phyloP scores from a whole-genome alignment of 2,113 vertebrate species.

The Notothenia coriiceps region DNA sequence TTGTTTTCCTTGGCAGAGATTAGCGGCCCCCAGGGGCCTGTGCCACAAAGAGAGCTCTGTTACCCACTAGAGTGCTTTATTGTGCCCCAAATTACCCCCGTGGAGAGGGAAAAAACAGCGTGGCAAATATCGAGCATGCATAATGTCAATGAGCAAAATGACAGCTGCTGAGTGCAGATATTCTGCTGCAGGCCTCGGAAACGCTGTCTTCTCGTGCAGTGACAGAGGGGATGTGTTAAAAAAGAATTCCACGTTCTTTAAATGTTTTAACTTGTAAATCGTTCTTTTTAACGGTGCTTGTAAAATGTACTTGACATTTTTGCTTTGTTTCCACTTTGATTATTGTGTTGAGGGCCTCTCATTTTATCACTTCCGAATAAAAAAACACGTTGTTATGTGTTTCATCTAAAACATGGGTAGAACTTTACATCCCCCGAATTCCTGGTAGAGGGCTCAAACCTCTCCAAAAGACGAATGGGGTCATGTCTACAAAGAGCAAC shows the following conservation, averaged over 20 bases:
- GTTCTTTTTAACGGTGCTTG: neutral
- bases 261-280: too few species aligned
- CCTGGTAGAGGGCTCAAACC: slow-evolving; percentile 68
- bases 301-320: slow-evolving; percentile 23
- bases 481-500: slow-evolving; percentile 76
- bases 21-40: slow-evolving; percentile 90
- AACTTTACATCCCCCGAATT: slow-evolving; percentile 63
- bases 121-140: slow-evolving; percentile 92
- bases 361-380: slow-evolving; percentile 30
- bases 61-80: slow-evolving; percentile 92
- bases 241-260: neutral
- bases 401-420: slow-evolving; percentile 67
- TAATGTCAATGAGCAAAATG: slow-evolving; percentile 89
- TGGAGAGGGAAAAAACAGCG: slow-evolving; percentile 89
- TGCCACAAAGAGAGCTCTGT: slow-evolving; percentile 96
- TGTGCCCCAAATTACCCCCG: slow-evolving; percentile 93
- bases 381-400: slow-evolving; percentile 32
- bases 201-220: slow-evolving; percentile 72
- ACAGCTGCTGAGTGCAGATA: slow-evolving; percentile 91
- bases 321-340: slow-evolving; percentile 32
- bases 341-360: neutral
- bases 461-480: slow-evolving; percentile 73
- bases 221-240: slow-evolving; percentile 9
- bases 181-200: slow-evolving; percentile 62
- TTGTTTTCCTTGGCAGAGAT: slow-evolving; percentile 96